Percentiles rank a stretch among this genome's conserved stretches.
Evolutionary conservation across 2,113 vertebrate genomes (phyloP).

Genomic region (Acanthisitta chloris): DNA sequence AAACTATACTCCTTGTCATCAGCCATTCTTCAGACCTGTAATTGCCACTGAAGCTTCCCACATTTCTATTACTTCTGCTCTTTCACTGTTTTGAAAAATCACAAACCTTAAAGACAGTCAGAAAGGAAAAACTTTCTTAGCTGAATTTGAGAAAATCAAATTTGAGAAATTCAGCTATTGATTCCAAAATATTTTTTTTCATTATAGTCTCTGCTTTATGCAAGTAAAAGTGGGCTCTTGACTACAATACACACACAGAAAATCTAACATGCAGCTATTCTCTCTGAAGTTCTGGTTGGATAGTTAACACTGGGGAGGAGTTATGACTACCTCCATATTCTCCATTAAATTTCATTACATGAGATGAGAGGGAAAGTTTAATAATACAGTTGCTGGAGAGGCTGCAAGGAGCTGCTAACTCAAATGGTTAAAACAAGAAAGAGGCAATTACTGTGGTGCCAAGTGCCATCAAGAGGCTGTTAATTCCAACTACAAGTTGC

Average conservation of each 20-base stretch:
- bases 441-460: slow-evolving; percentile 3
- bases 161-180: neutral
- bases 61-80: neutral
- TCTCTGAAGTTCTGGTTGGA: neutral
- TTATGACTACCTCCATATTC: neutral
- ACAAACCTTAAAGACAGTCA: neutral
- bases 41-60: neutral
- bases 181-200: neutral
- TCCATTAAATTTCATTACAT: neutral
- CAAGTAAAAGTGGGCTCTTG: neutral
- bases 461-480: slow-evolving; percentile 69
- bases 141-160: neutral
- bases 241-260: neutral
- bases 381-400: neutral
- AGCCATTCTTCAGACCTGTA: neutral
- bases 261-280: neutral
- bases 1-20: neutral
- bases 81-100: neutral
- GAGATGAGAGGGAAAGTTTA: neutral
- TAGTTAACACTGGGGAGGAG: neutral
- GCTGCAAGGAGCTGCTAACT: neutral
- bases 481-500: slow-evolving; percentile 48
- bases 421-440: neutral
- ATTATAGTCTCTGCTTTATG: neutral
- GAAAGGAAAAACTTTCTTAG: neutral